Conservation (phyloP, 1,140 invertebrate species). For the Scaptodrosophila lebanonensis region DNA sequence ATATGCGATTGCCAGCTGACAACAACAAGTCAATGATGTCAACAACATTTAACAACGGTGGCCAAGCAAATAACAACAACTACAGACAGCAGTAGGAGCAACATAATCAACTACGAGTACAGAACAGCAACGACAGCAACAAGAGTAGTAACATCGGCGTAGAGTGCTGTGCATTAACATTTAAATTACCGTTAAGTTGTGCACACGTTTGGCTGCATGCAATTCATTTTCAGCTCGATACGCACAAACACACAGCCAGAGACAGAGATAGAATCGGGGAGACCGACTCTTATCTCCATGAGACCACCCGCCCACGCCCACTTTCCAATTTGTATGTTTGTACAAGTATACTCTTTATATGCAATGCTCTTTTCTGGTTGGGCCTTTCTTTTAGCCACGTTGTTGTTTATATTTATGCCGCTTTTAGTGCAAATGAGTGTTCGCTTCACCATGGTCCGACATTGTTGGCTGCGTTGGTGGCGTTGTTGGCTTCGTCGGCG, state of each 20-base stretch:
- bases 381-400: constrained; percentile 25
- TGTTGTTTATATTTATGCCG: constrained; percentile 62
- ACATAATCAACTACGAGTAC: not conserved
- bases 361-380: constrained; percentile 2
- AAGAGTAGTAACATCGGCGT: not conserved
- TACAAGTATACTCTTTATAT: not conserved
- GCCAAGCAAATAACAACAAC: constrained; percentile 30
- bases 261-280: too few species aligned
- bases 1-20: not conserved
- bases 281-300: constrained; percentile 5
- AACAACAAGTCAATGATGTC: constrained; percentile 30
- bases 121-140: not conserved
- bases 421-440: constrained; percentile 63
- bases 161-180: constrained; percentile 39
- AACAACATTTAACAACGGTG: constrained; percentile 53
- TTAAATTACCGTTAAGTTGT: constrained; percentile 59
- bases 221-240: constrained; percentile 50
- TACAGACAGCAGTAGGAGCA: constrained; percentile 3
- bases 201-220: constrained; percentile 50
- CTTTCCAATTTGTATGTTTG: constrained; percentile 21
- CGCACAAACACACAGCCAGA: constrained; percentile 20
- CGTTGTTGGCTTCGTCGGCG: constrained; percentile 29
- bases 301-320: not conserved
- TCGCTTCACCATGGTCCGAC: constrained; percentile 50
- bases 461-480: constrained; percentile 31